Percentiles rank a stretch among this genome's conserved stretches.
Evolutionary conservation across 2,113 vertebrate genomes (phyloP).

Genomic region (Podocnemis expansa): DNA sequence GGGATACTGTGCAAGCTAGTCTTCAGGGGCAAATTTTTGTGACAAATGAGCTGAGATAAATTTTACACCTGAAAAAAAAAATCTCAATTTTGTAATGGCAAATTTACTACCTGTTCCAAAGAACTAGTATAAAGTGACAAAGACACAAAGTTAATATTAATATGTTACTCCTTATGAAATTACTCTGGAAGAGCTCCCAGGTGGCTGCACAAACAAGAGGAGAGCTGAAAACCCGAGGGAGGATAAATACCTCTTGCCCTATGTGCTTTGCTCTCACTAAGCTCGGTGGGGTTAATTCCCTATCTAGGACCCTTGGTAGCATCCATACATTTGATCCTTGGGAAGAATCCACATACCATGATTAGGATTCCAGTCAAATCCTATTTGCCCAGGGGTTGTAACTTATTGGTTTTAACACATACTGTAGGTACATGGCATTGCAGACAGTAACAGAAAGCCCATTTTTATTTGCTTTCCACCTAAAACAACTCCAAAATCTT

Average conservation of each 20-base stretch:
- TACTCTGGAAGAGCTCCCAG: conserved; percentile 24
- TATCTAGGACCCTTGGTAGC: conserved; percentile 3
- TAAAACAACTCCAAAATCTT: background rate
- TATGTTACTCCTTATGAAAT: conserved; percentile 52
- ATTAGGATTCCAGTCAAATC: background rate
- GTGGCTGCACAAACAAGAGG: conserved; percentile 30
- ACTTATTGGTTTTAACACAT: fast-evolving
- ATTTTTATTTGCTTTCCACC: background rate
- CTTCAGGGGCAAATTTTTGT: conserved; percentile 77
- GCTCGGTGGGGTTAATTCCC: conserved; percentile 64
- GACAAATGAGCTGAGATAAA: conserved; percentile 74
- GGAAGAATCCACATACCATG: background rate
- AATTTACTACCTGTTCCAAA: conserved; percentile 72
- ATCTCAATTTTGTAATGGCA: conserved; percentile 64
- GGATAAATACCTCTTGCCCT: conserved; percentile 46
- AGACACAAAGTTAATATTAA: conserved; percentile 73
- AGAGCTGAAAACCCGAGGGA: conserved; percentile 24
- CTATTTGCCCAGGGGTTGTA: background rate
- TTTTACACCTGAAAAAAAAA: conserved; percentile 71
- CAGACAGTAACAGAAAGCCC: background rate
- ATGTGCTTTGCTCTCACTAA: background rate
- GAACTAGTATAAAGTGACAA: conserved; percentile 67
- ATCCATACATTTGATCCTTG: background rate
- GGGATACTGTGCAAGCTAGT: conserved; percentile 73
- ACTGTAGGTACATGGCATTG: background rate